Evolutionary conservation across 2,888 invertebrate genomes (phyloP).

Genomic region (Orgyia antiqua): DNA sequence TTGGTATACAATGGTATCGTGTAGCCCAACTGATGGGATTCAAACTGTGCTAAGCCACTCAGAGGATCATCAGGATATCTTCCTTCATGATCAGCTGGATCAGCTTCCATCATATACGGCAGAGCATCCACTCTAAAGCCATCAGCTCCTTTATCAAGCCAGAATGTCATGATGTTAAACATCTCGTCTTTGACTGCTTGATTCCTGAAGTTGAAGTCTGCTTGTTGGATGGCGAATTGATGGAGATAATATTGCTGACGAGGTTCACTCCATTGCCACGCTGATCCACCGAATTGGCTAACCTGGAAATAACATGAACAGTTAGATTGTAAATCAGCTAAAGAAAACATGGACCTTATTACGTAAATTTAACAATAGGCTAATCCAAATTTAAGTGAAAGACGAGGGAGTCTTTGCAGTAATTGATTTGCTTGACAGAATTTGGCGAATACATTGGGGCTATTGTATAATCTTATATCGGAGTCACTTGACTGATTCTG

Average conservation of each 20-base stretch:
- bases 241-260: slow-evolving; percentile 84
- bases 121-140: slow-evolving; percentile 86
- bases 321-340: too few relatives aligned
- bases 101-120: slow-evolving; percentile 76
- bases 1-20: slow-evolving; percentile 80
- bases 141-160: slow-evolving; percentile 86
- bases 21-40: slow-evolving; percentile 73
- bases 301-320: slow-evolving; percentile 36
- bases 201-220: slow-evolving; percentile 84
- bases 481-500: too few relatives aligned
- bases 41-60: slow-evolving; percentile 54
- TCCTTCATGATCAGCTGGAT: slow-evolving; percentile 49
- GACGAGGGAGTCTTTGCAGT: too few relatives aligned
- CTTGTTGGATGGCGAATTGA: slow-evolving; percentile 80
- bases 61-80: slow-evolving; percentile 72
- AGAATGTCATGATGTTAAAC: slow-evolving; percentile 81
- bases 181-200: slow-evolving; percentile 71
- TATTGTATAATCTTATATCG: too few relatives aligned
- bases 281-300: slow-evolving; percentile 79
- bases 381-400: too few relatives aligned
- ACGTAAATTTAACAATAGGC: too few relatives aligned
- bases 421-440: too few relatives aligned
- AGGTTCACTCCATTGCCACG: slow-evolving; percentile 82
- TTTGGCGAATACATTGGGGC: too few relatives aligned
- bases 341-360: too few relatives aligned